Percentiles rank a stretch among this genome's conserved stretches.
Conservation (phyloP, 2,113 vertebrate genomes). For the Tinamus guttatus region DNA sequence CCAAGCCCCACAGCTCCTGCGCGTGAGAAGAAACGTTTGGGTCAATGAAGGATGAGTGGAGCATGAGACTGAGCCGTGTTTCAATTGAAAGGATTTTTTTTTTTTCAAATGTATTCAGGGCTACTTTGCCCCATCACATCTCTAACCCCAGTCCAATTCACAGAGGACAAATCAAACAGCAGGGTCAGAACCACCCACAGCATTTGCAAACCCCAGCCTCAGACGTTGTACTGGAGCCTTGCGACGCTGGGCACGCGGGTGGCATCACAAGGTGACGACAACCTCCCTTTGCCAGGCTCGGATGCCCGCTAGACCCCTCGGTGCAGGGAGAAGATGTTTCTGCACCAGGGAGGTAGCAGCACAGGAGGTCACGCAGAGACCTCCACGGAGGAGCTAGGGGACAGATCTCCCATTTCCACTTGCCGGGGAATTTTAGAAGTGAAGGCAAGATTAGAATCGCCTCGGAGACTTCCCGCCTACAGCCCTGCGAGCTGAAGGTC, state of each 20-base stretch:
- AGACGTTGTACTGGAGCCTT: accelerated
- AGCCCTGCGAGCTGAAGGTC: accelerated
- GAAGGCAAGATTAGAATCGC: background rate
- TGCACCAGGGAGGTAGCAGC: background rate
- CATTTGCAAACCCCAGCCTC: accelerated
- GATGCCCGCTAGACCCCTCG: background rate
- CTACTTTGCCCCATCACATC: background rate
- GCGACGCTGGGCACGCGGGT: accelerated
- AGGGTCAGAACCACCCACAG: accelerated
- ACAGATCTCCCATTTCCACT: background rate
- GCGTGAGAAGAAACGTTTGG: background rate
- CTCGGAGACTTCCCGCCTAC: background rate
- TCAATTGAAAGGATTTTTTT: background rate
- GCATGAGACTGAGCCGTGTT: background rate
- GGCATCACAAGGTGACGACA: accelerated
- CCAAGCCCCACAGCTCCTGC: background rate
- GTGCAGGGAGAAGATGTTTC: background rate
- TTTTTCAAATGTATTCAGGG: background rate
- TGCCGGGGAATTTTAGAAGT: background rate
- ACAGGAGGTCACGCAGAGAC: background rate
- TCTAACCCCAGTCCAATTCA: background rate
- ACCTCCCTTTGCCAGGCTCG: accelerated
- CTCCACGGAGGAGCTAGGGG: background rate
- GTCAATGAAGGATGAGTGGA: background rate
- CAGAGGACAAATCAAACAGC: accelerated